Percentiles rank a stretch among this genome's conserved stretches.
Evolutionary conservation across 2,113 vertebrate genomes (phyloP).

Genomic region (Leucoraja erinaceus): DNA sequence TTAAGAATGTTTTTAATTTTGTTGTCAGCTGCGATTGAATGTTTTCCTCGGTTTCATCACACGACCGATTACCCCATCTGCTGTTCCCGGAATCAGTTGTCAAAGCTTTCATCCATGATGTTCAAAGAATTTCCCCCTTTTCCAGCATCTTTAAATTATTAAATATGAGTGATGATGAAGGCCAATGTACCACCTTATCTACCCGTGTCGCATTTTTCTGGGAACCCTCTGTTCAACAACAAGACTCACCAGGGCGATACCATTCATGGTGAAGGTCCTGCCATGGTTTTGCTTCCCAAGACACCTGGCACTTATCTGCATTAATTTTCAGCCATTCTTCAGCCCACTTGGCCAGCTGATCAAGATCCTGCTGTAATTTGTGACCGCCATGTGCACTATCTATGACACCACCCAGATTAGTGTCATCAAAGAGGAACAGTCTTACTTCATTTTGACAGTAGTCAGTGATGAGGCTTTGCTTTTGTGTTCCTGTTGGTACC

Average conservation of each 20-base stretch:
- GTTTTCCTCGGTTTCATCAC: constrained; percentile 7
- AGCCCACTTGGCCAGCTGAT: no score
- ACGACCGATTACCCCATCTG: background rate
- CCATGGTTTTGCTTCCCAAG: no score
- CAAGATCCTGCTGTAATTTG: no score
- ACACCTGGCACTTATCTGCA: no score
- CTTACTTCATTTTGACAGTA: background rate
- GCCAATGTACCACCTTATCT: no score
- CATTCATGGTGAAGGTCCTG: no score
- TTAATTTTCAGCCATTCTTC: no score
- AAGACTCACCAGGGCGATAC: no score
- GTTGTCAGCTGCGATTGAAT: background rate
- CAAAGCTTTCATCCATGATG: background rate
- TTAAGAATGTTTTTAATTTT: background rate
- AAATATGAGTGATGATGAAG: no score
- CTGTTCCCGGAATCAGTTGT: background rate
- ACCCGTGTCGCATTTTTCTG: no score
- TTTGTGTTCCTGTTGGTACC: background rate
- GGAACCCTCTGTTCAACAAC: no score
- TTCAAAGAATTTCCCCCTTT: background rate
- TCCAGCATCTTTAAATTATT: background rate
- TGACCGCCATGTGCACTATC: no score
- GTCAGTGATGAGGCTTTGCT: background rate
- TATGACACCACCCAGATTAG: background rate
- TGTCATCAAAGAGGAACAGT: background rate